Conservation (phyloP, 2,113 vertebrate genomes). For the Datnioides undecimradiatus region DNA sequence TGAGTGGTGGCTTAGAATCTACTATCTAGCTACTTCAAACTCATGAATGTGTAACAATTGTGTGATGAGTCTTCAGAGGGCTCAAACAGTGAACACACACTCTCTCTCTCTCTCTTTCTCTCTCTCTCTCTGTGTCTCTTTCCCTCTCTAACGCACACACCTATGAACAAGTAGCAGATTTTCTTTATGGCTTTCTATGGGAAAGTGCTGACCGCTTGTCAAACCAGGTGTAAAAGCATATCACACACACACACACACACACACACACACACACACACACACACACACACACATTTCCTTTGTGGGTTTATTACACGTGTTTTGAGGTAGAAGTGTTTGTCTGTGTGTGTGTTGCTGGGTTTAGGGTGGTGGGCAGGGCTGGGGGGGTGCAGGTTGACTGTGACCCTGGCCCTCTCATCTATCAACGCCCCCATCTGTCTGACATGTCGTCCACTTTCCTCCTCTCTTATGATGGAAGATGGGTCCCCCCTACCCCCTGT, state of each 20-base stretch:
- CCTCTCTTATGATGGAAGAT: slow-evolving; percentile 40
- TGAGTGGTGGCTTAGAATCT: too few species aligned
- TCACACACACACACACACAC: background rate
- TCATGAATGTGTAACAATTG: slow-evolving; percentile 9
- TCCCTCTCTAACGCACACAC: too few species aligned
- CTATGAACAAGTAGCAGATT: background rate
- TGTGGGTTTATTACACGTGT: slow-evolving; percentile 9
- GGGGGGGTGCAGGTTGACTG: slow-evolving; percentile 49
- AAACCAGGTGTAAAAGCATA: slow-evolving; percentile 21
- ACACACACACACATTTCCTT: background rate
- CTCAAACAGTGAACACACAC: background rate
- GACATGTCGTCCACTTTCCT: slow-evolving; percentile 57
- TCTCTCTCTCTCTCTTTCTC: too few species aligned
- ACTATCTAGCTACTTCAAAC: slow-evolving; percentile 8
- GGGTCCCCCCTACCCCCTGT: background rate
- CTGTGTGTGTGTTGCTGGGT: slow-evolving; percentile 20
- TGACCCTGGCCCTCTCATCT: slow-evolving; percentile 78
- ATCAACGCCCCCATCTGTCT: slow-evolving; percentile 78
- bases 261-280: background rate
- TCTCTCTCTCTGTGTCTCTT: too few species aligned
- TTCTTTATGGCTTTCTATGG: slow-evolving; percentile 2
- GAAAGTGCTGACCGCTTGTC: slow-evolving; percentile 29
- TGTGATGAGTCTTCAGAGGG: background rate
- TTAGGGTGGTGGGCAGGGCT: slow-evolving; percentile 39
- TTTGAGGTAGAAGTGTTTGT: slow-evolving; percentile 26